Evolutionary conservation across 2,797 vertebrate genomes (phyloP), one percentile per base, ranked within the genome.

Genomic region (Microchirus variegatus): DNA sequence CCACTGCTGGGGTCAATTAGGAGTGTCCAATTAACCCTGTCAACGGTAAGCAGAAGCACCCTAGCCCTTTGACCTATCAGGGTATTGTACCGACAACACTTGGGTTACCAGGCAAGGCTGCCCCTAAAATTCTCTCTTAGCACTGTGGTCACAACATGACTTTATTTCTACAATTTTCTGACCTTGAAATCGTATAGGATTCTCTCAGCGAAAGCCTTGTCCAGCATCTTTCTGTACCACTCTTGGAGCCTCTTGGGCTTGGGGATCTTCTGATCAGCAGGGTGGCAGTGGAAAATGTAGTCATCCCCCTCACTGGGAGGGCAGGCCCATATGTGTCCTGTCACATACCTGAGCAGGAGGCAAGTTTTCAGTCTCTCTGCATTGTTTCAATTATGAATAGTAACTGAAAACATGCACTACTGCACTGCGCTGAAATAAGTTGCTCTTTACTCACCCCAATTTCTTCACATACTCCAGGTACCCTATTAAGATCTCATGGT

Each of bases 391-490:
- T 6, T 31, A 8, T 31, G 5, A 31, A 31, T 13, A 48, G 22
- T 4, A 47, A 16, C 13, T 65, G 9, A 44, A 49, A 55, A 0
- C 37, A 5, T 40, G 10, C 13, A 12, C 1, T 12, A 17, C 22
- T 22, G 36, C 4, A 22, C 10, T 6, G 4, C 16, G 17, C 43
- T 44, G 16, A 43, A 17, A 17, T 3, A 63, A 35, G 18, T 16
- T 17, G 58, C 19, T 15, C 38, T 61, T 35, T 35, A 85, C 95
- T 72, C 59, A 99, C 97, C 97, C 98, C 4, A 99, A 91, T 88
- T 98, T 99, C 91, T 96, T 99, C 71, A 99, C 98, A n/a, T 99
- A 99, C 75, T 99, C 98, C 91, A 99, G 86, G 80, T 99, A 99
- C 1, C 98, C 97, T 70, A 99, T 99, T 59, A 99, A 91, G 83